Evolutionary conservation across 2,888 invertebrate species (phyloP), one percentile per base, ranked within the genome.

Genomic region (Apamea sordens): DNA sequence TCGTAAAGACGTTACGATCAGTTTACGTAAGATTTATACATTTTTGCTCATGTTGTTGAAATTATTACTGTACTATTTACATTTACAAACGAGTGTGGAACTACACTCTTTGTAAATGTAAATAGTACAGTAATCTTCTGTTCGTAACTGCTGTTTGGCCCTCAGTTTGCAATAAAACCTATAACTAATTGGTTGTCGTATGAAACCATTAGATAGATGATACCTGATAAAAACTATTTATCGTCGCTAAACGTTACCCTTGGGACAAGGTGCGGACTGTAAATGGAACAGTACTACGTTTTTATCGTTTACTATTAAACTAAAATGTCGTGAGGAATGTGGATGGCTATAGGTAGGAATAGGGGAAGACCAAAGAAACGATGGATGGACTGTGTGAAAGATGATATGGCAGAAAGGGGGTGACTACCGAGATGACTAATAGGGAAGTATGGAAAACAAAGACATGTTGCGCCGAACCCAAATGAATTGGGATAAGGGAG

Each of bases 131-230:
- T 3, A 41, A 79, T 67, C 36, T 6, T 47, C 18, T 41, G 3
- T 59, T 50, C 13, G 36, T 36, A 64, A 47, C 24, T 56, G 63
- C 18, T 50, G 24, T 80, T 79, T 36, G 28, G 72, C 18, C 53
- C 5, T 50, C 56, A 50, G 11, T 56, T 15, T 1, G 5, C 56
- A 65, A 28, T 61, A 65, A 74, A 65, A 61, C 47, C 11, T 75
- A 1, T 71, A 73, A 63, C 15, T 47, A 56, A 28, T 61, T n/a
- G 18, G 59, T 47, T 10, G 36, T 83, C 59, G 11, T 41, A 65
- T 47, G 2, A 56, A 64, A 79, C 61, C 71, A 82, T 47, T 61
- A 71, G 41, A 36, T 77, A 83, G 83, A 77, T 77, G 2, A 50
- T 53, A 41, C 21, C 11, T 61, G 70, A 82, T 78, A 78, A 63